These are phyloP conservation scores for Gallinago stenura DNA, from an alignment of 2,797 vertebrate genomes.

Conservation along the genomic window DNA sequence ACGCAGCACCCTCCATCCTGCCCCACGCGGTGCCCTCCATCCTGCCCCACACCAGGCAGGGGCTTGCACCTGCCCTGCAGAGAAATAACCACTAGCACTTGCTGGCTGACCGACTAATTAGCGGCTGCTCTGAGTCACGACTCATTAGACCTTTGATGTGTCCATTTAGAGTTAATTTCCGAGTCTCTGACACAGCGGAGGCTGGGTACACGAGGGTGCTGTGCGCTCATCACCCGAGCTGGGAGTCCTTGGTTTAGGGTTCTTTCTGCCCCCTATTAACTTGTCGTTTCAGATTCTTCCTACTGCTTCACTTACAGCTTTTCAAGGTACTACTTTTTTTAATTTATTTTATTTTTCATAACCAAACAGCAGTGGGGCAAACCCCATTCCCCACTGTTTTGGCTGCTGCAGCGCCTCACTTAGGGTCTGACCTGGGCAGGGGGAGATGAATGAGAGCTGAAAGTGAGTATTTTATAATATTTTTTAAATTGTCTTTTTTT, in stretches of 20 bases:
- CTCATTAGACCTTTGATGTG: neutral
- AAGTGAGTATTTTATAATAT: neutral
- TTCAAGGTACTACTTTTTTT: neutral
- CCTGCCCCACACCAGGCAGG: neutral
- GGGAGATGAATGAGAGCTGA: neutral
- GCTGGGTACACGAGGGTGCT: fast-evolving
- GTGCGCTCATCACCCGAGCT: neutral
- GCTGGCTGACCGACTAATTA: neutral
- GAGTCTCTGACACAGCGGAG: fast-evolving
- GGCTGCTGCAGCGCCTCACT: neutral
- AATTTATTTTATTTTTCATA: neutral
- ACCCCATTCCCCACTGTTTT: fast-evolving
- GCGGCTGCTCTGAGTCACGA: neutral
- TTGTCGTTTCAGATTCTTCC: neutral
- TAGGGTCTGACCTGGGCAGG: neutral
- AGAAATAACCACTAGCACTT: fast-evolving
- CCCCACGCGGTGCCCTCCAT: neutral
- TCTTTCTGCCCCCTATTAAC: neutral
- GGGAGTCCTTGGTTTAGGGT: neutral
- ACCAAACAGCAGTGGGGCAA: neutral
- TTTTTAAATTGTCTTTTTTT: neutral
- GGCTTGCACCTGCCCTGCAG: fast-evolving
- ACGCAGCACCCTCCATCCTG: too few species aligned
- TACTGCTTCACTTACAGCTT: neutral
- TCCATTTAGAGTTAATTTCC: neutral